Conservation (phyloP, 2,113 vertebrate species). For the Paratilapia polleni region DNA sequence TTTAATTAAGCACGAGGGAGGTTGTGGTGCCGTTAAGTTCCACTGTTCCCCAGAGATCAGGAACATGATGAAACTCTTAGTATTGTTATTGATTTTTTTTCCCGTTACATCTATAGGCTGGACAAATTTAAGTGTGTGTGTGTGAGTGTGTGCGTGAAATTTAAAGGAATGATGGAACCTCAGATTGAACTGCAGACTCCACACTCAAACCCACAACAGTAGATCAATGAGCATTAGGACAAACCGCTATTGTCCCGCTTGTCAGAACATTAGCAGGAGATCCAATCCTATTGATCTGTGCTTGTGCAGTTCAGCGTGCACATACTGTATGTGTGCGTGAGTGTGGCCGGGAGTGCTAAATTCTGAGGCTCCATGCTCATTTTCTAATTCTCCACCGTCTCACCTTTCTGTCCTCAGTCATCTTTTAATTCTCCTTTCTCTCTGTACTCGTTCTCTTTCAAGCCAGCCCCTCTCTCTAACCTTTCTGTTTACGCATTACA, state of each 20-base stretch:
- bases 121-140: not conserved
- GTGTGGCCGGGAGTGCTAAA: not conserved
- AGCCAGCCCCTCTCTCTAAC: not conserved
- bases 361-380: not conserved
- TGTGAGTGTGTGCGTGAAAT: conserved; percentile 11
- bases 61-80: conserved; percentile 4
- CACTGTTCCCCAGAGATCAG: not conserved
- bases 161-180: conserved; percentile 23
- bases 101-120: not conserved
- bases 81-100: conserved; percentile 16
- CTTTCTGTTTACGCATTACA: conserved; percentile 17
- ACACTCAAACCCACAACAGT: conserved; percentile 12
- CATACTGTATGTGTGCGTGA: not conserved
- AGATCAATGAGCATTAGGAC: conserved; percentile 59
- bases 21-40: not conserved
- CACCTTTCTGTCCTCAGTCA: not conserved
- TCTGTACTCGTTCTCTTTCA: not conserved
- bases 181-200: conserved; percentile 10
- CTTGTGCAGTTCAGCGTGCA: not conserved
- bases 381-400: conserved; percentile 1
- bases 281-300: conserved; percentile 50
- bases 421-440: not conserved
- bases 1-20: not conserved
- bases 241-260: conserved; percentile 35
- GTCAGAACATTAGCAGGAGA: conserved; percentile 50